Evolutionary conservation across 2,113 vertebrate genomes (phyloP).

Genomic region (Bagarius yarrelli): DNA sequence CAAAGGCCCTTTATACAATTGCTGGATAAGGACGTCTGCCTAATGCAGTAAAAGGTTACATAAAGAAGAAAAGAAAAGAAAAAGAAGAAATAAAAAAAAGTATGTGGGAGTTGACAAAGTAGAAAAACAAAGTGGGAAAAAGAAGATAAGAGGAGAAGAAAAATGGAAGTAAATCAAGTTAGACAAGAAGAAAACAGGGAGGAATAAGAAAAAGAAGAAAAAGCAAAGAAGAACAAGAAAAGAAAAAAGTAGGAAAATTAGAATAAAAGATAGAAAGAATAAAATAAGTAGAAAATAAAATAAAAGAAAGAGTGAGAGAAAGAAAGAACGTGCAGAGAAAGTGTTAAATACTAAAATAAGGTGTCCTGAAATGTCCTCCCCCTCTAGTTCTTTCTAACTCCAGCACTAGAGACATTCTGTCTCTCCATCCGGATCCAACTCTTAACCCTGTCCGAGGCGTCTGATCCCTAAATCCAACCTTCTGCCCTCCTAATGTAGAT

Average conservation of each 20-base stretch:
- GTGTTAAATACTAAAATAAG: not conserved
- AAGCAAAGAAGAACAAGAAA: too few species aligned
- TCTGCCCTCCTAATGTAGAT: not conserved
- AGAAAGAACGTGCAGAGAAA: not conserved
- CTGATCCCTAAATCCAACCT: not conserved
- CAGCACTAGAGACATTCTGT: not conserved
- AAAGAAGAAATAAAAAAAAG: not conserved
- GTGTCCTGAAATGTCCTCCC: slow-evolving; percentile 4
- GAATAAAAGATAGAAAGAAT: not conserved
- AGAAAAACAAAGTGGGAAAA: not conserved
- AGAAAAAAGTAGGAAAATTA: too few species aligned
- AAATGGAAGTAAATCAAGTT: too few species aligned
- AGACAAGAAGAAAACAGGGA: too few species aligned
- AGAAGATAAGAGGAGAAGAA: not conserved
- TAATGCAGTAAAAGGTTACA: too few species aligned
- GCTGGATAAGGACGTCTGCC: too few species aligned
- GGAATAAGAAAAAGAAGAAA: too few species aligned
- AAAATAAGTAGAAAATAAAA: too few species aligned
- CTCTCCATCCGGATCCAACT: not conserved
- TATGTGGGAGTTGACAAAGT: too few species aligned
- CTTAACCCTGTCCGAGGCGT: not conserved
- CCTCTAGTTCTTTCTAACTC: not conserved
- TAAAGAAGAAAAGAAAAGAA: not conserved
- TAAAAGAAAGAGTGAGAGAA: not conserved
- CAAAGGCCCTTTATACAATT: too few species aligned